Evolutionary conservation across 2,113 vertebrate genomes (phyloP).

Genomic region (Ginglymostoma cirratum): DNA sequence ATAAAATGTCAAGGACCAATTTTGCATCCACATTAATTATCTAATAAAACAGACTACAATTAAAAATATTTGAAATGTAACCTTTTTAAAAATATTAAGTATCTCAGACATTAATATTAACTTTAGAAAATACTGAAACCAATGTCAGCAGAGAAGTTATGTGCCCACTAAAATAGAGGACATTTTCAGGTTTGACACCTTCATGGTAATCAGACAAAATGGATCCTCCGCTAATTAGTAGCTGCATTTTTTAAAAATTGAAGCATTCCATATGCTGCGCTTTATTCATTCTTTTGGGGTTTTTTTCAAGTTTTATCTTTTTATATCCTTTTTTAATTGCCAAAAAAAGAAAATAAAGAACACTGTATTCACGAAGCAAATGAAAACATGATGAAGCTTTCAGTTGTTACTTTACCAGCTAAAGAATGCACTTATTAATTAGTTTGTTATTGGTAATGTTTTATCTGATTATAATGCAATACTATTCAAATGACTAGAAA

Average conservation of each 20-base stretch:
- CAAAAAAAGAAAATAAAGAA: neutral
- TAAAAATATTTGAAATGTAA: neutral
- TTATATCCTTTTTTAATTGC: neutral
- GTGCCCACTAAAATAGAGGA: neutral
- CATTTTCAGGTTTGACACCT: neutral
- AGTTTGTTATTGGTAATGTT: no score
- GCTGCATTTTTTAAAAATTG: neutral
- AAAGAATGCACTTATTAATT: neutral
- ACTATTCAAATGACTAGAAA: no score
- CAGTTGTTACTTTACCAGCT: neutral
- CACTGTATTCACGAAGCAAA: neutral
- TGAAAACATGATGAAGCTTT: neutral
- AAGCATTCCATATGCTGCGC: neutral
- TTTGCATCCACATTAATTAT: neutral
- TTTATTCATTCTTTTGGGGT: neutral
- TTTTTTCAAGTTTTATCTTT: neutral
- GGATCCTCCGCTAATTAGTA: neutral
- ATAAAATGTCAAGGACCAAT: neutral
- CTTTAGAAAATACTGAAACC: neutral
- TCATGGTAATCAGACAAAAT: neutral
- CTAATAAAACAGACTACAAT: neutral
- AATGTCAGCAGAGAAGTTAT: neutral
- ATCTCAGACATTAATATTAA: neutral
- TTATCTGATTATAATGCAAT: no score
- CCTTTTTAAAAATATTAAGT: neutral